Evolutionary conservation across 2,797 vertebrate species (phyloP).

Genomic region (Myotis planiceps): DNA sequence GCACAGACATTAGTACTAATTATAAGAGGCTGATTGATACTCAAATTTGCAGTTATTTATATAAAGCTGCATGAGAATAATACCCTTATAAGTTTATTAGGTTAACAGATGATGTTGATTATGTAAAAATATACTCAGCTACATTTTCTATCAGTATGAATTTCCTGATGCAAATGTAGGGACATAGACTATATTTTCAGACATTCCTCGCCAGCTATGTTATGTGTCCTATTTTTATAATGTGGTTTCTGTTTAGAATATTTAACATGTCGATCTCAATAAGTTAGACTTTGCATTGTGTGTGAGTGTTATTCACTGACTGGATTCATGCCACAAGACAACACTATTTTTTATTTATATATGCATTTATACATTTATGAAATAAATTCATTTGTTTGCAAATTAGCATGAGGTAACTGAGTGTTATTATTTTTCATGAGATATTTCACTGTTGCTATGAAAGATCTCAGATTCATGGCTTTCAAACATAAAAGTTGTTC

Average conservation of each 20-base stretch:
- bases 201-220: conserved; percentile 47
- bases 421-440: background rate
- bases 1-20: background rate
- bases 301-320: conserved; percentile 60
- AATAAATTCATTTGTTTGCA: conserved; percentile 58
- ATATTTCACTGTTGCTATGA: background rate
- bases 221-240: background rate
- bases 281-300: background rate
- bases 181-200: conserved; percentile 49
- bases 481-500: background rate
- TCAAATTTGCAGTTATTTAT: background rate
- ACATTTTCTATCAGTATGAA: conserved; percentile 19
- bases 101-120: background rate
- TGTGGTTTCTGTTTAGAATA: conserved; percentile 41
- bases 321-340: conserved; percentile 52
- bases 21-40: background rate
- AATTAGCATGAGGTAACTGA: background rate
- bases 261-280: conserved; percentile 38
- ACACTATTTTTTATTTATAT: conserved; percentile 81
- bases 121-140: background rate
- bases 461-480: background rate
- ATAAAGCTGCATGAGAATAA: background rate
- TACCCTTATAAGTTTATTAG: background rate
- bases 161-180: conserved; percentile 40
- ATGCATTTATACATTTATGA: background rate